These are phyloP conservation scores for Hystrix cristata DNA, from an alignment of 2,113 vertebrate species.

Conservation along the genomic window DNA sequence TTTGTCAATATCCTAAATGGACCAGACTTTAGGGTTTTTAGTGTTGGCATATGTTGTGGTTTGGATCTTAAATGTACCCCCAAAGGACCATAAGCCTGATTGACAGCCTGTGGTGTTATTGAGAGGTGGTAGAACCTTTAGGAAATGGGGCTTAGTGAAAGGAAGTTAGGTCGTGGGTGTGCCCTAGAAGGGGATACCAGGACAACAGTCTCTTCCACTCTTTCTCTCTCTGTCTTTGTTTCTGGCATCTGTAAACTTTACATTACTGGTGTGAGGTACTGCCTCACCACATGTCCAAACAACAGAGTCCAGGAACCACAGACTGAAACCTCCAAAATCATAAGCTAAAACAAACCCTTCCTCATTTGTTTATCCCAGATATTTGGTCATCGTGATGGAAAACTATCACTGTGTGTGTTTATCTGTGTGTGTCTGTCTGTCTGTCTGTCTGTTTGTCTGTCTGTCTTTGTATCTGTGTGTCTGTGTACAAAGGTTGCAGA, in stretches of 20 bases:
- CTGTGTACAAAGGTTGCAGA: not conserved
- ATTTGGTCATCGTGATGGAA: not conserved
- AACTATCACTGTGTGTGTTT: not conserved
- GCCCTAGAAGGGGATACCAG: not conserved
- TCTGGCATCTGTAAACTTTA: not conserved
- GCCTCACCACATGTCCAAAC: too few relatives aligned
- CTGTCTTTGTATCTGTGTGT: not conserved
- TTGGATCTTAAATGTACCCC: not conserved
- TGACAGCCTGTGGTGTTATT: not conserved
- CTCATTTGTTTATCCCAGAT: not conserved
- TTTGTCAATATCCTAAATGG: not conserved
- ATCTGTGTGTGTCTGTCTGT: too few relatives aligned
- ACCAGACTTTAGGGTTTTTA: not conserved
- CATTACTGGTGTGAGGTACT: not conserved
- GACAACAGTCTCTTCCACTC: not conserved
- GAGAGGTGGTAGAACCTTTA: not conserved
- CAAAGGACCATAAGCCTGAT: not conserved
- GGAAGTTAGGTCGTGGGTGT: not conserved
- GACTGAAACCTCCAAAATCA: not conserved
- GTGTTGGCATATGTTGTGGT: not conserved
- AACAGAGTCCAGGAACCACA: not conserved
- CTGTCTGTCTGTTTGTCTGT: too few relatives aligned
- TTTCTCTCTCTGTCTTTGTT: not conserved
- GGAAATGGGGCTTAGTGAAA: not conserved
- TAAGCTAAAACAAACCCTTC: not conserved